Evolutionary conservation across 1,140 invertebrate species (phyloP).

Genomic region (Cydia pomonella): DNA sequence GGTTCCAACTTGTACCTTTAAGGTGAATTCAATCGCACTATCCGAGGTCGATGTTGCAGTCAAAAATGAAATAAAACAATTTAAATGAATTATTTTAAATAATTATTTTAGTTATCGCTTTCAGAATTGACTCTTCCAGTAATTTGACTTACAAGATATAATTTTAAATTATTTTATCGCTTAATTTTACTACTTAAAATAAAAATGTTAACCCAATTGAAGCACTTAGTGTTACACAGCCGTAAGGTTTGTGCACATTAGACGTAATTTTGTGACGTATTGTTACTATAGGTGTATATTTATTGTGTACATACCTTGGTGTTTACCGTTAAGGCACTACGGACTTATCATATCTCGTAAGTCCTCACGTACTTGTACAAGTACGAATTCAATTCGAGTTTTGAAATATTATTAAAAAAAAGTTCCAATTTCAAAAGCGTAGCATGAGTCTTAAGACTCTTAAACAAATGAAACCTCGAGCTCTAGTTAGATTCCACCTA

Average conservation of each 20-base stretch:
- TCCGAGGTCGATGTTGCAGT: conserved; percentile 6
- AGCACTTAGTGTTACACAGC: conserved; percentile 26
- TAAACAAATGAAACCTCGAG: no score
- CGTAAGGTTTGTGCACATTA: conserved; percentile 51
- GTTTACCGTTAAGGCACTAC: conserved; percentile 36
- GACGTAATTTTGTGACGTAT: conserved; percentile 38
- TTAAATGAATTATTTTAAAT: conserved; percentile 4
- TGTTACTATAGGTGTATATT: conserved; percentile 25
- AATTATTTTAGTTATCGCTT: background rate
- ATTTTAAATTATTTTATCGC: conserved; percentile 23
- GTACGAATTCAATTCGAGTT: no score
- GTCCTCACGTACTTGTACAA: no score
- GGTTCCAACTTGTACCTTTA: no score
- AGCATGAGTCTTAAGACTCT: no score
- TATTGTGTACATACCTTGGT: conserved; percentile 53
- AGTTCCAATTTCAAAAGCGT: no score
- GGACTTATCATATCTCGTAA: background rate
- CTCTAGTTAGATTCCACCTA: background rate
- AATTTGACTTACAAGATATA: conserved; percentile 13
- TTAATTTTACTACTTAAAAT: conserved; percentile 22
- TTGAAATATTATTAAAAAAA: no score
- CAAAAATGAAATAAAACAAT: background rate
- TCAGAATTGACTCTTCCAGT: background rate
- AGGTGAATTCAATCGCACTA: conserved; percentile 47
- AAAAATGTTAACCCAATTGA: background rate